These are phyloP conservation scores for Caenorhabditis imperialis DNA, from an alignment of 2,888 invertebrate species.

Conservation along the genomic window DNA sequence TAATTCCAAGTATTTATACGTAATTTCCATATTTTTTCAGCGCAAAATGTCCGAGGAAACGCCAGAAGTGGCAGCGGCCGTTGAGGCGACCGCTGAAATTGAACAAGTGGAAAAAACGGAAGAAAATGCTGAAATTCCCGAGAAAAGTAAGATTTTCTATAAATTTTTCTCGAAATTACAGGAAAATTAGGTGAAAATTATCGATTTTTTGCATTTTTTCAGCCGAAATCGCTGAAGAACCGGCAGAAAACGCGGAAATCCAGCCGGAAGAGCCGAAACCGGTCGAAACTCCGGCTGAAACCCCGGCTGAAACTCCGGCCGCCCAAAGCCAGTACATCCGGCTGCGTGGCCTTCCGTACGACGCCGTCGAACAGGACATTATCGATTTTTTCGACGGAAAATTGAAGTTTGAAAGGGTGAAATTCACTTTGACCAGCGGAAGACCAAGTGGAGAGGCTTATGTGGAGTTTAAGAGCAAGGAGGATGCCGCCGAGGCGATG, in stretches of 20 bases:
- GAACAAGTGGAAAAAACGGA: neutral
- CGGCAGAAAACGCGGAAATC: no score
- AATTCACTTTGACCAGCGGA: conserved; percentile 54
- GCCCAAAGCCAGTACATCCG: conserved; percentile 41
- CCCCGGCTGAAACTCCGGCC: no score
- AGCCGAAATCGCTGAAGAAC: no score
- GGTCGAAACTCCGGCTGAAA: no score
- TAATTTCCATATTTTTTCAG: no score
- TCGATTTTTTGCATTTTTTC: no score
- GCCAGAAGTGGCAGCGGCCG: neutral
- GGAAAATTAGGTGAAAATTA: conserved; percentile 6
- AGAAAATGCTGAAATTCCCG: neutral
- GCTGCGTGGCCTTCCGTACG: conserved; percentile 73
- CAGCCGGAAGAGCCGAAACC: no score
- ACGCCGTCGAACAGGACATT: conserved; percentile 65
- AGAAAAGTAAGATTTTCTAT: no score
- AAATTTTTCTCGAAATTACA: no score
- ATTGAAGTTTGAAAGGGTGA: conserved; percentile 36
- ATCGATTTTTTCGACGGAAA: conserved; percentile 68
- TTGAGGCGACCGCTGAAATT: no score
- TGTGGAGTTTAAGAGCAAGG: conserved; percentile 55
- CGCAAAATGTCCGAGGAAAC: conserved; percentile 36
- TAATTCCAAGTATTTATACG: no score
- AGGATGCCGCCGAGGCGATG: conserved; percentile 63
- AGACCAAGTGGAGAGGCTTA: conserved; percentile 73